Evolutionary conservation across 2,888 invertebrate species (phyloP).

Genomic region (Epinotia brunnichana): DNA sequence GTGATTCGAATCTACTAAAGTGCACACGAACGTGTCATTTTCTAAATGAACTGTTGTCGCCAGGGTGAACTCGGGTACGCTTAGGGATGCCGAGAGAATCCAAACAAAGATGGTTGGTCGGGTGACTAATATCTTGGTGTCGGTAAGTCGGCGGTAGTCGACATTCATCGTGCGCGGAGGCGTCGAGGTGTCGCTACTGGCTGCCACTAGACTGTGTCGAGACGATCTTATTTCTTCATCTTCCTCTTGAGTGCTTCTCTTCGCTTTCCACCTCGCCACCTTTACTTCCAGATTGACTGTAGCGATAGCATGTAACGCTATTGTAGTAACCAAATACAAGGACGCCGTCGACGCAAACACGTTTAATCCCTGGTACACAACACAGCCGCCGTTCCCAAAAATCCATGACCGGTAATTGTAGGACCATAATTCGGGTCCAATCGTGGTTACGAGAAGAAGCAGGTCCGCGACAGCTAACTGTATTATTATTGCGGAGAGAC

Average conservation of each 20-base stretch:
- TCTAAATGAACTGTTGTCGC: constrained; percentile 76
- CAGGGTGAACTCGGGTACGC: constrained; percentile 84
- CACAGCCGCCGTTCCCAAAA: constrained; percentile 78
- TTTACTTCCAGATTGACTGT: constrained; percentile 80
- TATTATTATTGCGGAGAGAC: constrained; percentile 77
- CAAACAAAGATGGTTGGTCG: constrained; percentile 84
- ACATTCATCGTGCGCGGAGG: constrained; percentile 81
- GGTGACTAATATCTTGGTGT: constrained; percentile 74
- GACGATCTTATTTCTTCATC: constrained; percentile 78
- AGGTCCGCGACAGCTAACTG: constrained; percentile 83
- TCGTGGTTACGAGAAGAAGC: constrained; percentile 70
- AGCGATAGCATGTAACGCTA: constrained; percentile 84
- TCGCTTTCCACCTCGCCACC: constrained; percentile 63
- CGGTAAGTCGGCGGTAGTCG: constrained; percentile 75
- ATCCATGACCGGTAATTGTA: constrained; percentile 79
- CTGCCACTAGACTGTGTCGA: constrained; percentile 77
- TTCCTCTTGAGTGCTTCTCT: constrained; percentile 64
- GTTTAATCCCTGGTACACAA: constrained; percentile 81
- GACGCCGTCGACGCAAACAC: constrained; percentile 83
- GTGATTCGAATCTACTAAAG: constrained; percentile 79
- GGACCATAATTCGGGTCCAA: constrained; percentile 81
- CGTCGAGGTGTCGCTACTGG: constrained; percentile 72
- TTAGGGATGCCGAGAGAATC: constrained; percentile 83
- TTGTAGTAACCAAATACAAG: constrained; percentile 81
- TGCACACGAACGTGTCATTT: constrained; percentile 72